phyloP scores from a whole-genome alignment of 2,113 vertebrate genomes.

The Uropsilus gracilis region DNA sequence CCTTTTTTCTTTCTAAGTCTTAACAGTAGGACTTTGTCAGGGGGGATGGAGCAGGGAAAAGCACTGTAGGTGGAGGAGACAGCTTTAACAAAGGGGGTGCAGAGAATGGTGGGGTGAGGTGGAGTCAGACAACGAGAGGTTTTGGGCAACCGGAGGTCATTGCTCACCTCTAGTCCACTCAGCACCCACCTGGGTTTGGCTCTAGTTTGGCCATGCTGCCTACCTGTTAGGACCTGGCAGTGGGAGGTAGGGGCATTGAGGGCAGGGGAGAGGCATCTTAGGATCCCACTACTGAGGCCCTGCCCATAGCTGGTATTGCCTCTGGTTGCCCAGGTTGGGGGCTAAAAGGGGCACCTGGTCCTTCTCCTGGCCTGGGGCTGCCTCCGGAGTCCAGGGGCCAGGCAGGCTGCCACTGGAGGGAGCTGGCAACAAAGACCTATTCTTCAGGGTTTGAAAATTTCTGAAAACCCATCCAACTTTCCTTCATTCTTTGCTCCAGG shows the following conservation, averaged over 20 bases:
- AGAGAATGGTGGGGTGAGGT: neutral
- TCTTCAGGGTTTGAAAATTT: conserved; percentile 84
- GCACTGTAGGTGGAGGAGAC: neutral
- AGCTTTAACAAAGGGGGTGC: neutral
- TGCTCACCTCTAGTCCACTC: neutral
- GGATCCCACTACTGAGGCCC: neutral
- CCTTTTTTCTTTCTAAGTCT: too few relatives aligned
- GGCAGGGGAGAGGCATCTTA: neutral
- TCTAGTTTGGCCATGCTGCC: neutral
- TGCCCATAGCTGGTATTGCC: neutral
- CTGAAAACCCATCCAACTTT: conserved; percentile 86
- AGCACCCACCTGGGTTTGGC: neutral
- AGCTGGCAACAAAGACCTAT: conserved; percentile 88
- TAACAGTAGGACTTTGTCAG: neutral
- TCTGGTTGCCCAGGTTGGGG: neutral
- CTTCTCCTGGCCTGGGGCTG: conserved; percentile 36
- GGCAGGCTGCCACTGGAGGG: conserved; percentile 87
- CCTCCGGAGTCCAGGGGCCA: conserved; percentile 55
- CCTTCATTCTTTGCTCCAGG: conserved; percentile 86
- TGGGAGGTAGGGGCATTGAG: neutral
- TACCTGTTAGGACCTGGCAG: neutral
- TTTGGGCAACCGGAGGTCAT: neutral
- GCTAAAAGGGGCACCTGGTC: conserved; percentile 38
- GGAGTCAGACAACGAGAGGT: neutral
- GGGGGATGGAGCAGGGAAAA: neutral